A percentile compares a stretch with the other conserved stretches of the same genome.
These are phyloP conservation scores for Dissostichus mawsoni DNA, from an alignment of 2,113 vertebrate species.

Conservation along the genomic window DNA sequence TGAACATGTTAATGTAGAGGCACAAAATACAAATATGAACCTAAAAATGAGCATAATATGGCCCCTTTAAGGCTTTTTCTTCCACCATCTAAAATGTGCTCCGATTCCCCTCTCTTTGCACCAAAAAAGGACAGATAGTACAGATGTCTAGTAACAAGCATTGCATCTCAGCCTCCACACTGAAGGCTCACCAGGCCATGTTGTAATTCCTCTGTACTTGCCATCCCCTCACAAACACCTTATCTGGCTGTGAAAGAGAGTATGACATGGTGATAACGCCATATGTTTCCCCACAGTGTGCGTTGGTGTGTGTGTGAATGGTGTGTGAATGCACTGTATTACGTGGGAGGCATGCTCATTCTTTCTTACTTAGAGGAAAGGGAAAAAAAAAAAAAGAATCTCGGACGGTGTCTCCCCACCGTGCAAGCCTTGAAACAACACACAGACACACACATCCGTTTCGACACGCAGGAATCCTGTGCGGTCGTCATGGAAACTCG, in stretches of 20 bases:
- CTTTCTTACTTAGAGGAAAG: constrained; percentile 33
- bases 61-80: background rate
- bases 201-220: constrained; percentile 33
- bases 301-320: constrained; percentile 24
- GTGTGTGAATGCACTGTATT: background rate
- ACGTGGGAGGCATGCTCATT: constrained; percentile 1
- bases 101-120: background rate
- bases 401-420: constrained; percentile 57
- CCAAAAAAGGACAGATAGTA: background rate
- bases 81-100: background rate
- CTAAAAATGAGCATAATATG: too few relatives aligned
- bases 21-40: too few relatives aligned
- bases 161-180: constrained; percentile 4
- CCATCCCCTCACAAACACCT: constrained; percentile 20
- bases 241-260: constrained; percentile 48
- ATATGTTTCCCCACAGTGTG: constrained; percentile 52
- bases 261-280: constrained; percentile 31
- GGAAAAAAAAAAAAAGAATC: background rate
- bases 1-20: too few relatives aligned
- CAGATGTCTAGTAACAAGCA: background rate
- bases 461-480: constrained; percentile 75
- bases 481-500: constrained; percentile 81
- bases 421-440: constrained; percentile 40
- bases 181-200: background rate
- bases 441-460: constrained; percentile 3